Base-by-base conservation (phyloP, 2,113 vertebrate genomes). In the Promerops cafer region DNA sequence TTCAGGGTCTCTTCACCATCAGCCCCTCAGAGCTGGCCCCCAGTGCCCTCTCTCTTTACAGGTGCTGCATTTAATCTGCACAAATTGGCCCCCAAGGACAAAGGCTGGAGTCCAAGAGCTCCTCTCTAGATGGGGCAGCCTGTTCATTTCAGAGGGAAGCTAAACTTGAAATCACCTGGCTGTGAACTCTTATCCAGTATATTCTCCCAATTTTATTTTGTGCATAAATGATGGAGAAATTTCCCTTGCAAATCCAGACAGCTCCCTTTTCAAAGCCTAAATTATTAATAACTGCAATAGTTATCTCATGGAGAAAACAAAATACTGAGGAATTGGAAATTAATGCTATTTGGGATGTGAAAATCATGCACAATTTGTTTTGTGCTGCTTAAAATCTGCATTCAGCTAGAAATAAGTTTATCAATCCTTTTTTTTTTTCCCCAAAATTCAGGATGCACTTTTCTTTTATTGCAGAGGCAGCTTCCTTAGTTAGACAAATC, bases 391-490 rank as follows among this genome's bases (percentile, higher is more conserved):
- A 81, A 74, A 89, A 70, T 47, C 50, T 50, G 33, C 24, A 56
- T 68, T 77, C 42, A 54, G 23, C 37, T 39, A 54, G 53, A 81
- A 90, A 61, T 70, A 69, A 69, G 27, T 49, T 50, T 68, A 80
- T 61, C 15, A 16, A 64, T 60, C 14, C 3, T 26, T 61, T 70
- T 35, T 35, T 44, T 33, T 59, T 24, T 69, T 16, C 33, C 12
- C 6, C 40, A 53, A 40, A 69, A 86, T 78, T 86, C 44, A 66
- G 35, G 22, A 50, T 79, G 42, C 57, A 35, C 59, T 65, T 60
- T 57, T 65, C 83, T 87, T 59, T 78, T 52, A 63, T 80, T 94
- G 60, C 89, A 90, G 93, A 81, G 71, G 71, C 92, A 93, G 81
- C 47, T 91, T 93, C 77, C 65, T 66, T 22, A 64, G 65, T 63